These are phyloP conservation scores for Meiosimyza platycephala DNA, from an alignment of 2,888 invertebrate species.

Conservation along the genomic window DNA sequence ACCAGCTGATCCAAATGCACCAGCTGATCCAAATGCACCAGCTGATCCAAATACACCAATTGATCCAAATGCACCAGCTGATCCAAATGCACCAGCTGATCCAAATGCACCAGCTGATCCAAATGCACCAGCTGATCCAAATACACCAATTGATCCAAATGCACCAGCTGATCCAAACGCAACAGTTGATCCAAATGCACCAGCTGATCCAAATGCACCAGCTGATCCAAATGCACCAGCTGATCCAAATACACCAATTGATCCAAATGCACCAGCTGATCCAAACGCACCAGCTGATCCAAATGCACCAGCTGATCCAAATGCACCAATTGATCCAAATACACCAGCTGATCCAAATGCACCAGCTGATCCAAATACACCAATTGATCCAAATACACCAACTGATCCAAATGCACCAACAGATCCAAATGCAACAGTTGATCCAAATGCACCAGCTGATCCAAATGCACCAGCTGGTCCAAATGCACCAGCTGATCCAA, in stretches of 20 bases:
- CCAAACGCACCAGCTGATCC: conserved; percentile 27
- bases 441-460: conserved; percentile 33
- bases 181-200: conserved; percentile 18
- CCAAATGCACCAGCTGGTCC: conserved; percentile 24
- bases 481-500: conserved; percentile 26
- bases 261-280: conserved; percentile 30
- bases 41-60: conserved; percentile 35
- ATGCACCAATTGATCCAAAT: conserved; percentile 34
- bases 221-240: conserved; percentile 31
- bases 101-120: conserved; percentile 41
- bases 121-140: conserved; percentile 31
- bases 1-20: neutral
- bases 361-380: conserved; percentile 27
- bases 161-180: conserved; percentile 24
- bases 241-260: conserved; percentile 29
- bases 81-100: conserved; percentile 32
- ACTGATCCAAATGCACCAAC: conserved; percentile 36
- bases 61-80: conserved; percentile 36
- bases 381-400: conserved; percentile 20
- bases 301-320: conserved; percentile 34
- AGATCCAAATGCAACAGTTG: neutral
- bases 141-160: conserved; percentile 25
- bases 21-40: conserved; percentile 31
- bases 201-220: conserved; percentile 30
- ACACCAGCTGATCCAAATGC: conserved; percentile 35